phyloP scores from a whole-genome alignment of 2,888 invertebrate species.

The Drosophila neotestacea region DNA sequence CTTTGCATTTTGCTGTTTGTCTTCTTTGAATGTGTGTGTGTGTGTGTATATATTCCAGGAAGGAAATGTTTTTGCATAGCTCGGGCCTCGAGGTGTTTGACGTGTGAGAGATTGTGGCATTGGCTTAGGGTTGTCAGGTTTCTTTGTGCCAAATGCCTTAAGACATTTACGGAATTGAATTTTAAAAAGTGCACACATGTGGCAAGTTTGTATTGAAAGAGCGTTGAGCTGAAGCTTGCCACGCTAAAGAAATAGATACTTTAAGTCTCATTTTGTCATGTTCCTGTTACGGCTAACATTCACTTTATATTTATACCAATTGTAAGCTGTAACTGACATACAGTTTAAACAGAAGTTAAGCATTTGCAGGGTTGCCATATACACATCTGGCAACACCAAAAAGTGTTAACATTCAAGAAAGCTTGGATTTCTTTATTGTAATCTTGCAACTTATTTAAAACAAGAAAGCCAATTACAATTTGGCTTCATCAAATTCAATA shows the following conservation, averaged over 20 bases:
- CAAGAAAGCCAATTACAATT: too few relatives aligned
- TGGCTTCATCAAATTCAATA: too few relatives aligned
- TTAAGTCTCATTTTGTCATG: constrained; percentile 5
- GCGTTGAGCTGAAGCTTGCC: not conserved
- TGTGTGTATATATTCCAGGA: constrained; percentile 42
- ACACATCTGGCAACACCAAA: not conserved
- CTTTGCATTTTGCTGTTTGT: constrained; percentile 51
- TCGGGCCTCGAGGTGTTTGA: constrained; percentile 53
- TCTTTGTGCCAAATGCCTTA: constrained; percentile 33
- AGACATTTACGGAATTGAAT: constrained; percentile 45
- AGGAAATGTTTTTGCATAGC: constrained; percentile 56
- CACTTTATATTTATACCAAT: not conserved
- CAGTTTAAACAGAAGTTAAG: not conserved
- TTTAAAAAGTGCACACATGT: constrained; percentile 25
- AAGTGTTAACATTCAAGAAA: not conserved
- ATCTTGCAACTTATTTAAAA: not conserved
- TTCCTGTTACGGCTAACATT: constrained; percentile 2
- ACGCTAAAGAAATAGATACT: not conserved
- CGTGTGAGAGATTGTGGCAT: constrained; percentile 55
- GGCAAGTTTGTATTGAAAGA: constrained; percentile 1
- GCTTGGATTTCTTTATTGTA: not conserved
- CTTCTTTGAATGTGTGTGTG: constrained; percentile 8
- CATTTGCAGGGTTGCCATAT: not conserved
- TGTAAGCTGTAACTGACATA: constrained; percentile 4
- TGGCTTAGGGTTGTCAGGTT: constrained; percentile 66